phyloP scores from a whole-genome alignment of 2,888 invertebrate genomes.

The Torymus tubicola region DNA sequence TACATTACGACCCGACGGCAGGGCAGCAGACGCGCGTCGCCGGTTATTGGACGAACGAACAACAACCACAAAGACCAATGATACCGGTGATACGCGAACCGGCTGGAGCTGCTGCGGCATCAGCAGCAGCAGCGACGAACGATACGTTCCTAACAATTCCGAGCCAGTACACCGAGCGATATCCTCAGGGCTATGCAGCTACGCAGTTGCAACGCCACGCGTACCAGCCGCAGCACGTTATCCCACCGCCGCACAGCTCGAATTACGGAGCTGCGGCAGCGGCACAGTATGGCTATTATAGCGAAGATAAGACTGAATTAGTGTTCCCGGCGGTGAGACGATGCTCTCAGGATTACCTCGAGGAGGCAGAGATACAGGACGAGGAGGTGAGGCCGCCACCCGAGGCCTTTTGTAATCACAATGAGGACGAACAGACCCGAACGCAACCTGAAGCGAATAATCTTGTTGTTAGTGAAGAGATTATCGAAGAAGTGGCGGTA shows the following conservation, averaged over 20 bases:
- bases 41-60: conserved; percentile 62
- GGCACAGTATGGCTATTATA: conserved; percentile 64
- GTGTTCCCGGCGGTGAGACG: conserved; percentile 63
- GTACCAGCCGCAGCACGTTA: conserved; percentile 14
- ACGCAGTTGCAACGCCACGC: conserved; percentile 28
- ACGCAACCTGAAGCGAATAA: too few species aligned
- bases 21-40: conserved; percentile 51
- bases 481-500: conserved; percentile 44
- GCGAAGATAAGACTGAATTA: conserved; percentile 66
- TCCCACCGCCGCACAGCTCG: conserved; percentile 20
- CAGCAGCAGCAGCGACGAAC: conserved; percentile 30
- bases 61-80: conserved; percentile 61
- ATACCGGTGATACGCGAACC: conserved; percentile 68
- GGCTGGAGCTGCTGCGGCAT: too few species aligned
- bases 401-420: neutral
- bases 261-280: conserved; percentile 39
- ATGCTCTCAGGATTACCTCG: conserved; percentile 60
- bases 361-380: conserved; percentile 31
- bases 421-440: conserved; percentile 4
- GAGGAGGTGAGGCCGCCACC: too few species aligned
- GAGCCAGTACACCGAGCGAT: conserved; percentile 60
- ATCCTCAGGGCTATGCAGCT: conserved; percentile 41
- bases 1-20: conserved; percentile 22
- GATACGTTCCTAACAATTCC: conserved; percentile 67
- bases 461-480: too few species aligned